Percentiles rank a stretch among this genome's conserved stretches.
Conservation (phyloP, 2,888 invertebrate genomes). For the Exephanes ischioxanthus region DNA sequence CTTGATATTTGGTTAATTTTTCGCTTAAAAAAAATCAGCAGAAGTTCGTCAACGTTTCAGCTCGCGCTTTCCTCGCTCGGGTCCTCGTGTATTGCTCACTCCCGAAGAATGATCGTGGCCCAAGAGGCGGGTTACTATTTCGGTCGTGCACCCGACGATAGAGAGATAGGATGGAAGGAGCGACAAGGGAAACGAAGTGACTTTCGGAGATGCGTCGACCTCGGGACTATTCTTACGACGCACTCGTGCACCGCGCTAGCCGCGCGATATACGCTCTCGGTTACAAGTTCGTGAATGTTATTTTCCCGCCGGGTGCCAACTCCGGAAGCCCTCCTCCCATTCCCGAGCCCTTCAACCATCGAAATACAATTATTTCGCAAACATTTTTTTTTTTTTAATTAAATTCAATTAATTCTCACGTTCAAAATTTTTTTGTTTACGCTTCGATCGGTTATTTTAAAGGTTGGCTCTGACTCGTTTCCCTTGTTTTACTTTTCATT, state of each 20-base stretch:
- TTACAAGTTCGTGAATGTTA: constrained; percentile 65
- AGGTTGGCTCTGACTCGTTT: too few relatives aligned
- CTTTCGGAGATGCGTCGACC: constrained; percentile 64
- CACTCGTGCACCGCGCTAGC: constrained; percentile 44
- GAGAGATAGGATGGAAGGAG: constrained; percentile 37
- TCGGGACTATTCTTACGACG: constrained; percentile 68
- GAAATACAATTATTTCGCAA: constrained; percentile 31
- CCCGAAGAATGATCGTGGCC: constrained; percentile 62
- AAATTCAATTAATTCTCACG: too few relatives aligned
- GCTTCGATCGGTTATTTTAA: too few relatives aligned
- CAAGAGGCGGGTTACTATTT: constrained; percentile 58
- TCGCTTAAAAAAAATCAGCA: not conserved
- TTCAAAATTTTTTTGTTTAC: too few relatives aligned
- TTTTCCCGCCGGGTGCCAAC: constrained; percentile 45
- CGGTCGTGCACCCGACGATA: constrained; percentile 53
- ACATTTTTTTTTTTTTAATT: not conserved
- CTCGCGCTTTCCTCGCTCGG: not conserved
- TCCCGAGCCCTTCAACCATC: constrained; percentile 29
- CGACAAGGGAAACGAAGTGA: constrained; percentile 10
- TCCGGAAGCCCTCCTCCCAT: constrained; percentile 39
- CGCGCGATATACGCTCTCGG: constrained; percentile 37
- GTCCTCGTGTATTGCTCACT: constrained; percentile 49
- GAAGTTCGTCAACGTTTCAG: not conserved
- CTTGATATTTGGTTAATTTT: too few relatives aligned
- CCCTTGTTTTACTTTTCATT: too few relatives aligned